Evolutionary conservation across 2,113 vertebrate species (phyloP).

Genomic region (Chloroceryle aenea): DNA sequence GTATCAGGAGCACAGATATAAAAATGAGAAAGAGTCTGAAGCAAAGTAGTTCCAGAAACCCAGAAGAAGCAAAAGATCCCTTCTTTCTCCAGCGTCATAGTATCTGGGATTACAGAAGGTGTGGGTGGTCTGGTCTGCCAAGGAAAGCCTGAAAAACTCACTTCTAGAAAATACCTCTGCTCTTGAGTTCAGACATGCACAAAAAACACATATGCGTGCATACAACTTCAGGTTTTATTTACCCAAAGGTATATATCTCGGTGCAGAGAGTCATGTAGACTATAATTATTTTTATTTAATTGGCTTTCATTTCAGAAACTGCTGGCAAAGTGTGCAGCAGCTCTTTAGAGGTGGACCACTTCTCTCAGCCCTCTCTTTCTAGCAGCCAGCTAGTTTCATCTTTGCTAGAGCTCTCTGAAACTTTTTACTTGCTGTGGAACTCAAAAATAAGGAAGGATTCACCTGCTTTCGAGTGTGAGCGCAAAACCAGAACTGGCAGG

Average conservation of each 20-base stretch:
- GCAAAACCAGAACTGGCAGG: constrained; percentile 44
- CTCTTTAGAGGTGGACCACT: background rate
- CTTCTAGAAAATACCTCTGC: background rate
- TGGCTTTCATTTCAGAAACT: background rate
- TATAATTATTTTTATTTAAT: background rate
- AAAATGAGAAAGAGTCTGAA: background rate
- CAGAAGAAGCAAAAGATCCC: background rate
- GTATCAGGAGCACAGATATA: background rate
- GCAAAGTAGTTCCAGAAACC: background rate
- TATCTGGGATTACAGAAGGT: background rate
- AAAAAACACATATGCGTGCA: background rate
- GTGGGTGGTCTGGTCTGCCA: background rate
- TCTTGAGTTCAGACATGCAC: background rate
- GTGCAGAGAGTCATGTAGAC: background rate
- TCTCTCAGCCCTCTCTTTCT: background rate
- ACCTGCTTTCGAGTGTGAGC: constrained; percentile 9
- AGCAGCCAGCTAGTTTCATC: background rate
- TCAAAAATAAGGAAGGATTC: constrained; percentile 38
- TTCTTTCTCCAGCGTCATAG: background rate
- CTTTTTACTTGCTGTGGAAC: background rate
- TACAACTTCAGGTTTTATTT: background rate
- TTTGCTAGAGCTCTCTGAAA: background rate
- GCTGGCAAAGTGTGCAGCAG: background rate
- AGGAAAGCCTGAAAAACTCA: background rate
- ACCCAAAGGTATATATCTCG: background rate